Evolutionary conservation across 2,888 invertebrate species (phyloP).

Genomic region (Pomacea canaliculata): DNA sequence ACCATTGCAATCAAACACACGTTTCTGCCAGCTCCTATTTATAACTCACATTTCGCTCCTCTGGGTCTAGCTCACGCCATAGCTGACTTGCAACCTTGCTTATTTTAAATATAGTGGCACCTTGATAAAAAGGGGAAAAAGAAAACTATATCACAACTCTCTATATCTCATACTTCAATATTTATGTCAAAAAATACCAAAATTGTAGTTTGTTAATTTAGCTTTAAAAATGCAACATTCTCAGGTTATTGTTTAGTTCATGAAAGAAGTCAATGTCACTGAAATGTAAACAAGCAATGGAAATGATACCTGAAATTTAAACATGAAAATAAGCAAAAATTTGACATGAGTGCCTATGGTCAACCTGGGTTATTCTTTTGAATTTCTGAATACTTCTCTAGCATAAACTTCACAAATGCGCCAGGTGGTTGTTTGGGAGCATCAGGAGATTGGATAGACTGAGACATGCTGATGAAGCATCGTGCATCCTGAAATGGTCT

Average conservation of each 20-base stretch:
- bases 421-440: constrained; percentile 37
- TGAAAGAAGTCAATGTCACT: neutral
- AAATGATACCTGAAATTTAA: no score
- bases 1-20: neutral
- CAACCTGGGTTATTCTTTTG: constrained; percentile 35
- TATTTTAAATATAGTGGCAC: neutral
- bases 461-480: constrained; percentile 9
- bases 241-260: neutral
- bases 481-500: constrained; percentile 11
- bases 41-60: constrained; percentile 37
- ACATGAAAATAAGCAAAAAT: no score
- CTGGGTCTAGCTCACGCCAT: constrained; percentile 37
- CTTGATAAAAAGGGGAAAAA: neutral
- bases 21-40: neutral
- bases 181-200: no score
- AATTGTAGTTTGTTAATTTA: no score
- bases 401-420: constrained; percentile 32
- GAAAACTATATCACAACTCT: neutral
- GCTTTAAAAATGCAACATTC: no score
- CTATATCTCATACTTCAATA: no score
- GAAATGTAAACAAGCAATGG: no score
- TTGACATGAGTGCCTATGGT: no score
- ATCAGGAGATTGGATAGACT: constrained; percentile 1
- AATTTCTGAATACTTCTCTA: constrained; percentile 24
- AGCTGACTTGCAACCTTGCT: constrained; percentile 21